A percentile compares a stretch with the other conserved stretches of the same genome.
phyloP scores from a whole-genome alignment of 1,140 invertebrate species.

The Diabrotica virgifera region DNA sequence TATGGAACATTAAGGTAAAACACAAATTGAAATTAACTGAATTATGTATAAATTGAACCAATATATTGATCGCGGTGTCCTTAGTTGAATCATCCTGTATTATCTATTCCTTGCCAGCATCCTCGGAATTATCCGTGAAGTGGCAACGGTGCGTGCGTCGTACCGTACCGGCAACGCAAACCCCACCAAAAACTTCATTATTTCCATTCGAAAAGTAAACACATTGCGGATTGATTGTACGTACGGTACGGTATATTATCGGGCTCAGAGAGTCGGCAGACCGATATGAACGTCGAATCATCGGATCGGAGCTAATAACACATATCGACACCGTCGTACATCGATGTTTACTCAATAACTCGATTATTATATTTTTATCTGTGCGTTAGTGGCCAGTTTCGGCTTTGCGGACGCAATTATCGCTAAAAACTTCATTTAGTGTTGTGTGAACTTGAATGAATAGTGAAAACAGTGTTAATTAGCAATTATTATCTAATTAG shows the following conservation, averaged over 20 bases:
- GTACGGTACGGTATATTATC: neutral
- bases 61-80: too few relatives aligned
- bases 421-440: neutral
- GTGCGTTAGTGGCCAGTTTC: too few relatives aligned
- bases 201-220: constrained; percentile 1
- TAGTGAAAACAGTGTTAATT: neutral
- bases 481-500: too few relatives aligned
- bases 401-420: neutral
- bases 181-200: neutral
- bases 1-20: too few relatives aligned
- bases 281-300: neutral
- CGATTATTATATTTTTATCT: neutral
- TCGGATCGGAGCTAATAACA: too few relatives aligned
- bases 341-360: neutral
- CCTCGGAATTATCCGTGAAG: too few relatives aligned
- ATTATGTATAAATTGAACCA: too few relatives aligned
- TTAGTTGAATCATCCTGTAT: too few relatives aligned
- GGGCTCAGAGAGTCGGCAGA: neutral
- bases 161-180: neutral
- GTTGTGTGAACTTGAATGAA: neutral
- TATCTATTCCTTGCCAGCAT: too few relatives aligned
- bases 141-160: too few relatives aligned
- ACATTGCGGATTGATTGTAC: constrained; percentile 1
- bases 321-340: neutral
- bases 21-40: too few relatives aligned